Conservation (phyloP, 1,140 invertebrate species). For the Aphis craccivora region DNA sequence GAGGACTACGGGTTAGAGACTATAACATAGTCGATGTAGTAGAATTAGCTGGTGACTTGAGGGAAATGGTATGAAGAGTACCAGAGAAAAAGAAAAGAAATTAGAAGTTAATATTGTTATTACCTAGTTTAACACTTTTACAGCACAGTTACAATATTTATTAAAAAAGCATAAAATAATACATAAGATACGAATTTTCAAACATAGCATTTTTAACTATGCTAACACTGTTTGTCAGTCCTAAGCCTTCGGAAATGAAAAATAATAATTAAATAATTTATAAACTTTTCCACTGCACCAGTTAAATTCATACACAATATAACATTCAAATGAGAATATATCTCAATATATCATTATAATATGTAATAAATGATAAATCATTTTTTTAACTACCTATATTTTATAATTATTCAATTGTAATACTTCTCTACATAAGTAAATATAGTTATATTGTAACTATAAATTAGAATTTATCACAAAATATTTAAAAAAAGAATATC, state of each 20-base stretch:
- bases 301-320: background rate
- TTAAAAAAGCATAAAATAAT: background rate
- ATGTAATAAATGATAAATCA: background rate
- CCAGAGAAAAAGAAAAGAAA: too few relatives aligned
- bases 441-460: background rate
- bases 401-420: background rate
- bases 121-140: background rate
- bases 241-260: background rate
- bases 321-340: background rate
- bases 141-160: background rate
- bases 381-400: too few relatives aligned
- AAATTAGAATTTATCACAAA: background rate
- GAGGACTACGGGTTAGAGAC: too few relatives aligned
- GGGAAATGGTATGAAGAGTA: too few relatives aligned
- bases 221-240: background rate
- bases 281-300: background rate
- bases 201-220: background rate
- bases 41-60: too few relatives aligned
- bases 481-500: background rate
- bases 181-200: background rate
- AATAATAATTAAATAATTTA: background rate
- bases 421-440: background rate
- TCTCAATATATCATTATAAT: background rate
- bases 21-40: too few relatives aligned
- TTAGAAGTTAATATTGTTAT: background rate